Evolutionary conservation across 1,140 invertebrate species (phyloP), one percentile per base, ranked within the genome.

Genomic region (Plectrocnemia conspersa): DNA sequence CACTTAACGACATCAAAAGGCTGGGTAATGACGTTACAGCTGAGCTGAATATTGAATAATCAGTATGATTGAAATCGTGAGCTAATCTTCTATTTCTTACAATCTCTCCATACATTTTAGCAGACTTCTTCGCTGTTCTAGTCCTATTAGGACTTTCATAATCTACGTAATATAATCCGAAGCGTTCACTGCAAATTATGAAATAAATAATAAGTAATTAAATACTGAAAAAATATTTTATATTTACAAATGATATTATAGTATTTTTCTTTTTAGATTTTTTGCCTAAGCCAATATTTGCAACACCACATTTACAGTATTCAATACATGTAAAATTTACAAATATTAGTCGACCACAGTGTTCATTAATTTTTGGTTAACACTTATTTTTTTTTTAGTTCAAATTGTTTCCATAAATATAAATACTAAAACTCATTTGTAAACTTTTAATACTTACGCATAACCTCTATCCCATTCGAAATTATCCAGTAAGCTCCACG

Each of bases 81-180:
- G 72, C 69, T 21, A 76, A 61, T 15, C 65, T 55, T 40, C 60
- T 41, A 29, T 40, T 71, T 54, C 69, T 66, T 40, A 79, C 71
- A 6, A 84, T 67, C 23, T 77, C 55, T 21, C 67, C 66, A 62
- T 79, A 81, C 50, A 84, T 79, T 48, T 75, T 63, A 1, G 82
- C 79, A 16, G 89, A 91, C 24, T 79, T 72, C 69, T 91, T 91
- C 1, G 81, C 78, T 13, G 79, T 86, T 59, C 89, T 77, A 10
- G 78, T 80, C 64, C 83, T 79, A 21, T 82, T 73, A 0, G 83
- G 62, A 23, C 71, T 64, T 13, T 68, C 64, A 19, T 66, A 42
- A 15, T 73, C 66, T 36, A 76, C 72, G 23, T 81, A 76, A 63
- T 83, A 81, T 1, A 91, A 62, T 1, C 88, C 88, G 64, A 86